Base-by-base conservation (phyloP, 2,888 invertebrate genomes). In the Sesia apiformis region DNA sequence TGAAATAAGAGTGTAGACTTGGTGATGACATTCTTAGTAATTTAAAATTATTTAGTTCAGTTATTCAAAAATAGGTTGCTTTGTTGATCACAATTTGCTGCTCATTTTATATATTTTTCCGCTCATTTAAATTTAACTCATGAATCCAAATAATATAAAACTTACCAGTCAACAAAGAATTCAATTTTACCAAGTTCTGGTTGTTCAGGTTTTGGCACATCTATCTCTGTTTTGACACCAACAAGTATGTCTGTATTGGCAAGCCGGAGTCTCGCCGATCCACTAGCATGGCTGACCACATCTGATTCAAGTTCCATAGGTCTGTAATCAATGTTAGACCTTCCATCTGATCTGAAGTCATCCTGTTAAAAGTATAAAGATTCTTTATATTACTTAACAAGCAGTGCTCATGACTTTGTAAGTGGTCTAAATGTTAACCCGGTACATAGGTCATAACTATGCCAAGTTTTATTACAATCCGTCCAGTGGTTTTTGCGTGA, bases 121-220 rank as follows among this genome's bases (percentile, higher is more conserved):
- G 23, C 23, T 23, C 23, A 23, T 23, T 23, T 23, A 23, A 23
- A 23, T 23, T n/a, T n/a, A n/a, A n/a, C n/a, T n/a, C n/a, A 23
- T 23, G 23, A 23, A 23, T 23, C 23, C 23, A 23, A 23, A 23
- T 23, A 23, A 23, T 23, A 23, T 38, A 4, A 49, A 38, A 53
- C 80, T 81, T 89, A 97, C 97, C 98, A 98, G 78, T 99, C 98
- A 38, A 98, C 97, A 84, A 97, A 98, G 83, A 99, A 98, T 73
- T 98, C 97, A 42, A 99, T 88, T 85, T 96, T 95, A 40, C 98
- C 98, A 70, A 93, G 92, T 53, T 93, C 86, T 0, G 96, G 96
- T 60, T 91, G 92, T 40, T 94, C 93, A 4, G 93, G 91, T 58
- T 89, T 90, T 3, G 98, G 97, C 52, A 91, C 86, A 74, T 96